Percentiles rank a stretch among this genome's conserved stretches.
phyloP scores from a whole-genome alignment of 30 jellyfish, hydroid and myxozoan genomes.

The Aurelia sp. region DNA sequence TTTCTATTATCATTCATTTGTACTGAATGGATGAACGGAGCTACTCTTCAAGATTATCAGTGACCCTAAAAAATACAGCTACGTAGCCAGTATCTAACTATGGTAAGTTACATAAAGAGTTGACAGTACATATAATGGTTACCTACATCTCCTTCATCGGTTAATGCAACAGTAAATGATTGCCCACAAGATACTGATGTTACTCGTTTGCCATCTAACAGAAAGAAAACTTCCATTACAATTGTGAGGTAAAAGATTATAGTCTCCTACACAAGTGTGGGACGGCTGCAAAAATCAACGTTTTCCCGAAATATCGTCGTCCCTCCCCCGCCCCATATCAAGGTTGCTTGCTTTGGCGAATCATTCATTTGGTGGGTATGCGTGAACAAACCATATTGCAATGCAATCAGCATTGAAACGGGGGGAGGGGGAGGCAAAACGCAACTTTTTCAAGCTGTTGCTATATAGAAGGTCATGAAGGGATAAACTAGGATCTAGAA shows the following conservation, averaged over 20 bases:
- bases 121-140: neutral
- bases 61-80: too few relatives aligned
- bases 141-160: constrained; percentile 88
- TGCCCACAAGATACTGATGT: constrained; percentile 83
- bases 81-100: neutral
- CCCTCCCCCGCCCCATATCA: too few relatives aligned
- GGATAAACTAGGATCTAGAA: neutral
- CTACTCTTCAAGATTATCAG: too few relatives aligned
- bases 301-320: too few relatives aligned
- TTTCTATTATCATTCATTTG: too few relatives aligned
- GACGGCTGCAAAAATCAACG: too few relatives aligned
- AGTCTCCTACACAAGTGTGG: neutral
- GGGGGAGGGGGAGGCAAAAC: too few relatives aligned
- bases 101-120: neutral
- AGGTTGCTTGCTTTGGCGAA: too few relatives aligned
- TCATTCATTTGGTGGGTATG: too few relatives aligned
- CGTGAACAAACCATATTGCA: too few relatives aligned
- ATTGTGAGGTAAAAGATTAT: neutral
- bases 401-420: too few relatives aligned
- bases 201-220: constrained; percentile 58
- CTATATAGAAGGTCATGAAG: neutral
- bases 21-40: too few relatives aligned
- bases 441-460: neutral
- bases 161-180: constrained; percentile 73
- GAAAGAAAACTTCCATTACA: neutral